Evolutionary conservation across 35 echinoderm and acorn worm species (phyloP).

Genomic region (Apostichopus californicus): DNA sequence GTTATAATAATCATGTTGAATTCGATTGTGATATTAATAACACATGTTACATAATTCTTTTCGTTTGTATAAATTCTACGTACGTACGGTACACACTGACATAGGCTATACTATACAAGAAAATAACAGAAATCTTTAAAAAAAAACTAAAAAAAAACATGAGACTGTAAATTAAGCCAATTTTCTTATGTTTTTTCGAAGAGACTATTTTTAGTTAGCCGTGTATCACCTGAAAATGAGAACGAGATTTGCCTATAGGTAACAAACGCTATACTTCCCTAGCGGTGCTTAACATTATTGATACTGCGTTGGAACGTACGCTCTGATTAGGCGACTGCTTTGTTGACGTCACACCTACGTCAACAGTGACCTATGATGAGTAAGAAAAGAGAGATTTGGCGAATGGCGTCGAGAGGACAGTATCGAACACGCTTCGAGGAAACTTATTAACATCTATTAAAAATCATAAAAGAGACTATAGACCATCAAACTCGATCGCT

Average conservation of each 20-base stretch:
- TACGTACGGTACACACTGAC: too few relatives aligned
- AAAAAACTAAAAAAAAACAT: neutral
- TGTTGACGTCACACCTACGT: conserved; percentile 38
- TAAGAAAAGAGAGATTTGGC: neutral
- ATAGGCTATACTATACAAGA: too few relatives aligned
- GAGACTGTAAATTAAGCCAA: neutral
- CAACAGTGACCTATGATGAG: conserved; percentile 22
- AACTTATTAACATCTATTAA: conserved; percentile 46
- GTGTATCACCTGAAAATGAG: neutral
- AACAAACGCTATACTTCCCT: neutral
- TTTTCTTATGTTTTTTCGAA: neutral
- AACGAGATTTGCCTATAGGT: neutral
- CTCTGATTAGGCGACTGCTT: conserved; percentile 19
- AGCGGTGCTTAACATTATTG: neutral
- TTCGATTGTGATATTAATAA: too few relatives aligned
- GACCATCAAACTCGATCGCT: conserved; percentile 6
- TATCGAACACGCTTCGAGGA: neutral
- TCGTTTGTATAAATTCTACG: too few relatives aligned
- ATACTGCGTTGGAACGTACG: conserved; percentile 9
- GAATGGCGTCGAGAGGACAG: neutral
- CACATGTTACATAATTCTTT: too few relatives aligned
- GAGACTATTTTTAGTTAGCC: neutral
- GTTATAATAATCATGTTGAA: too few relatives aligned
- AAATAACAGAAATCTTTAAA: neutral
- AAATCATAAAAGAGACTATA: conserved; percentile 34